Conservation (phyloP, 2,888 invertebrate species). For the Oscheius sp. region DNA sequence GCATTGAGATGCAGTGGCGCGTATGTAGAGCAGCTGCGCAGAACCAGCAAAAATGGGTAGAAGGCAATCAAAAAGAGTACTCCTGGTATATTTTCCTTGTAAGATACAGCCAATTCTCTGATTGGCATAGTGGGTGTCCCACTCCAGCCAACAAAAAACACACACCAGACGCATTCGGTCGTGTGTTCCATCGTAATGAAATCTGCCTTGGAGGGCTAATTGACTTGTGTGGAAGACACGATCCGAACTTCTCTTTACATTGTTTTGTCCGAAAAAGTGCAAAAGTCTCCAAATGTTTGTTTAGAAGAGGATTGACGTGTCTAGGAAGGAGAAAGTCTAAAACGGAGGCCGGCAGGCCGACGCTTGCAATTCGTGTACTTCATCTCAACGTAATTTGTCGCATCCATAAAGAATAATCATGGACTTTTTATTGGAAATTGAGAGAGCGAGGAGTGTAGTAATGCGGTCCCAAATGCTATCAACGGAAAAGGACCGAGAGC, state of each 20-base stretch:
- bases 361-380: constrained; percentile 26
- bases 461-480: constrained; percentile 28
- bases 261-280: neutral
- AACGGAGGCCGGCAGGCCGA: constrained; percentile 16
- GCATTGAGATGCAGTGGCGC: constrained; percentile 37
- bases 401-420: constrained; percentile 37
- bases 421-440: constrained; percentile 22
- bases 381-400: constrained; percentile 36
- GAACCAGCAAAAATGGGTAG: constrained; percentile 20
- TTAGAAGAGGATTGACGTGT: constrained; percentile 8
- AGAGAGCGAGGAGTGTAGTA: neutral
- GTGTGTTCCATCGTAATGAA: constrained; percentile 32
- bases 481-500: constrained; percentile 2
- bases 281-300: constrained; percentile 11
- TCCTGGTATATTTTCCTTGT: constrained; percentile 10
- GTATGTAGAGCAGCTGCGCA: constrained; percentile 33
- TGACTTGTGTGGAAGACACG: constrained; percentile 16
- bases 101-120: neutral
- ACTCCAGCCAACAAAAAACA: neutral
- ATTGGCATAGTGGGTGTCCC: neutral
- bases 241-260: constrained; percentile 2
- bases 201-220: constrained; percentile 30
- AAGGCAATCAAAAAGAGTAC: constrained; percentile 22
- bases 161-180: constrained; percentile 22
- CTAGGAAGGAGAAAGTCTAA: constrained; percentile 1